A percentile compares a stretch with the other conserved stretches of the same genome.
These are phyloP conservation scores for Thunnus maccoyii DNA, from an alignment of 2,113 vertebrate genomes.

Conservation along the genomic window DNA sequence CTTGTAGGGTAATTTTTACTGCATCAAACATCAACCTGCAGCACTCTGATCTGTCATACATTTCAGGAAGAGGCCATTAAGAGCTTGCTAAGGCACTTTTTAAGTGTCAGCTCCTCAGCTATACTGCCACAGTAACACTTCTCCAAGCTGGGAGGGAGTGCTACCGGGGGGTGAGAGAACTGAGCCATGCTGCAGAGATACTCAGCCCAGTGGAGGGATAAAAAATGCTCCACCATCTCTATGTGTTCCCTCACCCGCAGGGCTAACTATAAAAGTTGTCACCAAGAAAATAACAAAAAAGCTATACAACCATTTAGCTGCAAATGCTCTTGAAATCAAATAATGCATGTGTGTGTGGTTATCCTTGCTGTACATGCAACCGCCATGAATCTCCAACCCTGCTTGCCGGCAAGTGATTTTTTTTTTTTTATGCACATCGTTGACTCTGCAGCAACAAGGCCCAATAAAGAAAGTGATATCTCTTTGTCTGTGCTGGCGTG, in stretches of 20 bases:
- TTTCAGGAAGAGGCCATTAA: slow-evolving; percentile 49
- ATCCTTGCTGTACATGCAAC: slow-evolving; percentile 24
- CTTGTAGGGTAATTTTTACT: slow-evolving; percentile 36
- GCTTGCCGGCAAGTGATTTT: slow-evolving; percentile 49
- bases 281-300: slow-evolving; percentile 21
- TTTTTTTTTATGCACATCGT: slow-evolving; percentile 66
- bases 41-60: slow-evolving; percentile 49
- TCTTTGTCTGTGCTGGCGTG: slow-evolving; percentile 61
- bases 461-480: slow-evolving; percentile 74
- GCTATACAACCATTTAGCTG: background rate
- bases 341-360: slow-evolving; percentile 6
- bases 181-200: slow-evolving; percentile 48
- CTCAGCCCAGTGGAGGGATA: slow-evolving; percentile 31
- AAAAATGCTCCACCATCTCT: slow-evolving; percentile 39
- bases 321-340: background rate
- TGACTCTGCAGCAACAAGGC: slow-evolving; percentile 78
- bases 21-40: slow-evolving; percentile 45
- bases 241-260: slow-evolving; percentile 42
- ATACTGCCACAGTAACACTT: slow-evolving; percentile 48
- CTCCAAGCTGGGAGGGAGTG: slow-evolving; percentile 38
- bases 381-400: slow-evolving; percentile 20
- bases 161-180: slow-evolving; percentile 10
- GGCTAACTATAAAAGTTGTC: slow-evolving; percentile 28
- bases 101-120: slow-evolving; percentile 62
- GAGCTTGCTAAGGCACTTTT: slow-evolving; percentile 49